Conservation (phyloP, 53 echinoderm and acorn worm genomes). For the Zoroaster sp. region DNA sequence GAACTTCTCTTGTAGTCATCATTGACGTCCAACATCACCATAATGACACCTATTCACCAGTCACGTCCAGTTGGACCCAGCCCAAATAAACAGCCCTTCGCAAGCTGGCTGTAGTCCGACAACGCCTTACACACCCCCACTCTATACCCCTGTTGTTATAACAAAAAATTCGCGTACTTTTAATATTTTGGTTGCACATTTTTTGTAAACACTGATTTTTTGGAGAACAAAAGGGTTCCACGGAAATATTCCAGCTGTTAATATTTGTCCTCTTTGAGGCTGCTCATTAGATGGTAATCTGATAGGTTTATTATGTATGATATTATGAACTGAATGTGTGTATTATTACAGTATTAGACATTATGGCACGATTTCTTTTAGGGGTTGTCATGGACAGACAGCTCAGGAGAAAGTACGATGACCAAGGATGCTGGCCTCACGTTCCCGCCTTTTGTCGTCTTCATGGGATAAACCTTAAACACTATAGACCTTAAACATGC, state of each 20-base stretch:
- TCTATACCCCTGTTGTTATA: not conserved
- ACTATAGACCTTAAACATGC: too few relatives aligned
- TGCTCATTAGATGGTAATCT: slow-evolving; percentile 10
- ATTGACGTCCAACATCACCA: too few relatives aligned
- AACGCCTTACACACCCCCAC: not conserved
- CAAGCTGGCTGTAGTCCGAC: not conserved
- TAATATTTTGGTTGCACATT: not conserved
- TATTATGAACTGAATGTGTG: slow-evolving; percentile 6
- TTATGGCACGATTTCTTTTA: not conserved
- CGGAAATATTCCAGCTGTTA: slow-evolving; percentile 36
- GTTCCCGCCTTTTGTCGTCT: not conserved
- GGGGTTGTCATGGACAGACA: not conserved
- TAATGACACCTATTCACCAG: not conserved
- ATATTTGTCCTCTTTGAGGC: slow-evolving; percentile 1
- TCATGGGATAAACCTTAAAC: slow-evolving; percentile 1
- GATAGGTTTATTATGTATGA: slow-evolving; percentile 18
- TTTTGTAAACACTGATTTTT: not conserved
- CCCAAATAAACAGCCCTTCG: slow-evolving; percentile 12
- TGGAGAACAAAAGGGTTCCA: slow-evolving; percentile 7
- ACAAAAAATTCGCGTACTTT: not conserved
- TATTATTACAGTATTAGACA: not conserved
- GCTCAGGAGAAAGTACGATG: not conserved
- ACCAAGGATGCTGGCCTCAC: not conserved
- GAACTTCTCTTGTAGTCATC: too few relatives aligned
- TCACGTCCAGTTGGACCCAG: not conserved